Conservation (phyloP, 1,140 invertebrate species). For the Heliconius congener region DNA sequence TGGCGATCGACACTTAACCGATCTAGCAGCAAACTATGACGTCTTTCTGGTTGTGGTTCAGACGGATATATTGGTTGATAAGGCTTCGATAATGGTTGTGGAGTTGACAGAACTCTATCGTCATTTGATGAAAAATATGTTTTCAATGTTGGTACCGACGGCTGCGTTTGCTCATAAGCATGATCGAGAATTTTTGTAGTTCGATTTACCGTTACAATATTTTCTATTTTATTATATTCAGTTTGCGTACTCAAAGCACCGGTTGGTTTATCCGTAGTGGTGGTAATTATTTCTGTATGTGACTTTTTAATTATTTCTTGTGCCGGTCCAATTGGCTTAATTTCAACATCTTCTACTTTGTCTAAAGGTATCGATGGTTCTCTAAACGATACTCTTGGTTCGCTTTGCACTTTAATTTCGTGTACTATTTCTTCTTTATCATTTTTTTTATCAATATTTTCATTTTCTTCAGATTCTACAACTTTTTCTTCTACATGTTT, state of each 20-base stretch:
- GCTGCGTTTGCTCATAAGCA: slow-evolving; percentile 63
- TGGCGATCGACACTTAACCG: slow-evolving; percentile 71
- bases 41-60: slow-evolving; percentile 63
- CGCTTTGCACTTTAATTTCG: slow-evolving; percentile 32
- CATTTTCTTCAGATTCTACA: slow-evolving; percentile 18
- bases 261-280: slow-evolving; percentile 52
- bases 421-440: slow-evolving; percentile 32
- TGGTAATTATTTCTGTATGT: slow-evolving; percentile 73
- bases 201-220: slow-evolving; percentile 70
- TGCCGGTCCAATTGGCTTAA: slow-evolving; percentile 67
- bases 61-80: slow-evolving; percentile 61
- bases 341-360: slow-evolving; percentile 75
- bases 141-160: slow-evolving; percentile 60
- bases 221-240: slow-evolving; percentile 71
- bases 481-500: slow-evolving; percentile 37
- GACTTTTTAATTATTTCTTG: slow-evolving; percentile 66
- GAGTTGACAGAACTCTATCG: slow-evolving; percentile 56
- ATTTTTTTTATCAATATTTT: slow-evolving; percentile 40
- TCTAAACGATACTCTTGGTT: slow-evolving; percentile 56
- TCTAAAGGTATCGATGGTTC: slow-evolving; percentile 71
- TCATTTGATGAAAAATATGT: slow-evolving; percentile 63
- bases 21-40: slow-evolving; percentile 71
- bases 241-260: slow-evolving; percentile 66
- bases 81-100: slow-evolving; percentile 52
- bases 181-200: slow-evolving; percentile 72